phyloP scores from a whole-genome alignment of 2,888 invertebrate genomes.

The Diplazon laetatorius region DNA sequence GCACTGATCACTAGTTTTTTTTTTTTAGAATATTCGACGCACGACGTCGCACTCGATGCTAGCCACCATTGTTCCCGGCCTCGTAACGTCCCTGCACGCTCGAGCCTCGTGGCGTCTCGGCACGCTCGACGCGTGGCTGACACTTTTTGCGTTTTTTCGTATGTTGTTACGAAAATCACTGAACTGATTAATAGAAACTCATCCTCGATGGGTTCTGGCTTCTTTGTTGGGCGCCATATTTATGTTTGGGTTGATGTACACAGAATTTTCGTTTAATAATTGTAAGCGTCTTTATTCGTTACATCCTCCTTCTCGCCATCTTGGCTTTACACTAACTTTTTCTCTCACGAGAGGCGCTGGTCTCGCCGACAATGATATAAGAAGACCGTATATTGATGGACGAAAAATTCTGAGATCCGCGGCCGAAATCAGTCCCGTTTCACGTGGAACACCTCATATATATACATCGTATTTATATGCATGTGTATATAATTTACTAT shows the following conservation, averaged over 20 bases:
- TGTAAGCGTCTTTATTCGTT: background rate
- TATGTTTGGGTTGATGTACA: constrained; percentile 9
- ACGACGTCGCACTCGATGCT: background rate
- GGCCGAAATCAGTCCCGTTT: no score
- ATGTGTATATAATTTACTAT: no score
- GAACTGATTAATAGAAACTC: background rate
- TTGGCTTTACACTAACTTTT: background rate
- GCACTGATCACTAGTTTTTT: no score
- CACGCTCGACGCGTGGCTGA: background rate
- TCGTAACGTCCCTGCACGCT: background rate
- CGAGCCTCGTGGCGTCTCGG: background rate
- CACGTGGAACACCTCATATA: no score
- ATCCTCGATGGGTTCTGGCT: constrained; percentile 9
- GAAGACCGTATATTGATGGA: no score
- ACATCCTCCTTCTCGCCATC: constrained; percentile 8
- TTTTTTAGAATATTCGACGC: no score
- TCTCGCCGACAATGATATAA: background rate
- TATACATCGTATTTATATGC: no score
- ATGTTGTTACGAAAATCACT: background rate
- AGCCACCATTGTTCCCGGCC: background rate
- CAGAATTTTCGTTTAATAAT: background rate
- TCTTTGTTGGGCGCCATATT: constrained; percentile 16
- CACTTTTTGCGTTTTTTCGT: background rate
- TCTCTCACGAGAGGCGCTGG: constrained; percentile 3
- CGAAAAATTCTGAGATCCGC: no score